phyloP scores from a whole-genome alignment of 2,113 vertebrate genomes.

The Actinemys pallida region DNA sequence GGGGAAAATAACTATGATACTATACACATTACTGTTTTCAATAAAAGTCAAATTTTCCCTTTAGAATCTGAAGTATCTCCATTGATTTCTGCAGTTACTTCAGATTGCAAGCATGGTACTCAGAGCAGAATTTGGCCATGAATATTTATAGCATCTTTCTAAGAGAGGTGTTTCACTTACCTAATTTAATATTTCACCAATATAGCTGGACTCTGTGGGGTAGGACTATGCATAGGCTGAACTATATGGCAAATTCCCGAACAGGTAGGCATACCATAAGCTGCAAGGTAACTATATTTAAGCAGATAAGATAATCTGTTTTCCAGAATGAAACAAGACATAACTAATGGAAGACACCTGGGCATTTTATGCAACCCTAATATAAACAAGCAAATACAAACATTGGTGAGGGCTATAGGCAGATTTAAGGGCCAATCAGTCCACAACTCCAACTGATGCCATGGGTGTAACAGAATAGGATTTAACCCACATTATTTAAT shows the following conservation, averaged over 20 bases:
- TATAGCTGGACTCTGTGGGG: background rate
- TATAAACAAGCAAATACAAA: background rate
- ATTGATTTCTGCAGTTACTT: background rate
- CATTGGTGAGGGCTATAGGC: fast-evolving
- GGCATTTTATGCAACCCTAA: background rate
- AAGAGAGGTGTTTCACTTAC: background rate
- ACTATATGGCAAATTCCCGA: background rate
- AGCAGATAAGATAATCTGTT: background rate
- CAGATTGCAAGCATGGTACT: background rate
- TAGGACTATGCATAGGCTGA: background rate
- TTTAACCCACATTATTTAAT: background rate
- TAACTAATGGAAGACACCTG: background rate
- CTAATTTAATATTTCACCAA: background rate
- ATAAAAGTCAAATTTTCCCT: background rate
- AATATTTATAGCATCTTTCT: background rate
- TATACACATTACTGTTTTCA: background rate
- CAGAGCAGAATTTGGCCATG: background rate
- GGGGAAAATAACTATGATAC: background rate
- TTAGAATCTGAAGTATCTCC: background rate
- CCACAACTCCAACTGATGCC: background rate
- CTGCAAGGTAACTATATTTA: background rate
- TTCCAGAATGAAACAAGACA: background rate
- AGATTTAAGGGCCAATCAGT: constrained; percentile 13
- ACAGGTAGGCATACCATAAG: background rate
- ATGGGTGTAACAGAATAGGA: background rate